Base-by-base conservation (phyloP, 1,140 invertebrate species). In the Penaeus japonicus region DNA sequence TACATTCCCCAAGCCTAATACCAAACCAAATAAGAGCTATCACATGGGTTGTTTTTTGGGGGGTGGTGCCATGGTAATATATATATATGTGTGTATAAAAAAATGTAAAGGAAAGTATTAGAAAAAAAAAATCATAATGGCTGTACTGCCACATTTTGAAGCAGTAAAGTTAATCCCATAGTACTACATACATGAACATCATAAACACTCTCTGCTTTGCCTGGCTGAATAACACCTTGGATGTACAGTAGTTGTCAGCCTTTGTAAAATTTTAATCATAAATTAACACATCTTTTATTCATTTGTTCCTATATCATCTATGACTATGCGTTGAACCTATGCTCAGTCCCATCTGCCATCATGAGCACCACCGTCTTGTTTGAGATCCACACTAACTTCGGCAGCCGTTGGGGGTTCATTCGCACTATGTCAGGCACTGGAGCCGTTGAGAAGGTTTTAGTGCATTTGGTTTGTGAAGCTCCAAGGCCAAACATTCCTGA, bases 361-460 rank as follows among this genome's bases (percentile, higher is more conserved):
- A 98, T 97, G 7, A 98, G 93, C 0, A 97, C 97, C 10, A 98
- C 97, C n/a, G 96, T 96, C 78, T 97, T 95, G 91, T 96, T 96
- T 89, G 96, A 97, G 53, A 97, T 97, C 98, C 98, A 99, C 5
- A 98, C 96, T 17, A 99, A 94, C 78, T 96, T 94, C 27, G 97
- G 97, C 91, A 97, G 93, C n/a, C 96, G 94, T 93, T 97, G 96
- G 3, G 97, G 96, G 93, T 97, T 97, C 53, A 97, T 93, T 1
- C 96, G 94, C 0, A 96, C 94, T 30, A 97, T 96, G 92, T 98
- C 97, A 47, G 97, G 96, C 91, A 98, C 96, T 0, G 97, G 97
- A 15, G 96, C 96, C 1, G 97, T 98, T 91, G 96, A 97, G 93
- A 97, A 98, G 55, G 97, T 97, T 92, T 98, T 98, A 53, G 98